A percentile compares a stretch with the other conserved stretches of the same genome.
phyloP scores from a whole-genome alignment of 2,113 vertebrate genomes.

The Centropus bengalensis region DNA sequence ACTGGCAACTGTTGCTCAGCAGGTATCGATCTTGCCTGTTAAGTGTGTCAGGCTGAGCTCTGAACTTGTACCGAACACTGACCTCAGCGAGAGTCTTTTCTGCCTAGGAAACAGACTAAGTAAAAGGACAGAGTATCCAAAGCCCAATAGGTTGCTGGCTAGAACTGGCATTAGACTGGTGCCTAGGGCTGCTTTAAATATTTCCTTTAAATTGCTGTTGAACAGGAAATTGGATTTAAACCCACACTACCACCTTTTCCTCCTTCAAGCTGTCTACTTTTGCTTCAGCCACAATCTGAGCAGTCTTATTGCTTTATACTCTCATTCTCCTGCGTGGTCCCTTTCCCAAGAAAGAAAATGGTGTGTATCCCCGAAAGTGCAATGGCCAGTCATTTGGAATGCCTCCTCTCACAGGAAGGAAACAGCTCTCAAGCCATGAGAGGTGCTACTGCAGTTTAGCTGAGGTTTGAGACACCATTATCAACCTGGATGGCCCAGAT shows the following conservation, averaged over 20 bases:
- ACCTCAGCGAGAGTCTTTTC: neutral
- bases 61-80: neutral
- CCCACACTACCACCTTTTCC: neutral
- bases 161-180: neutral
- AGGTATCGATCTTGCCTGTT: neutral
- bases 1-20: neutral
- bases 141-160: neutral
- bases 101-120: constrained; percentile 4
- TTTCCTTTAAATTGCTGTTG: constrained; percentile 1
- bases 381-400: neutral
- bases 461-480: neutral
- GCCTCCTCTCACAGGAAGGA: neutral
- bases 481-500: neutral
- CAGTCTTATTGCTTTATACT: neutral
- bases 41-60: neutral
- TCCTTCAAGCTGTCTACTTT: neutral
- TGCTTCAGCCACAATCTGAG: neutral
- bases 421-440: neutral
- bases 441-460: neutral
- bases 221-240: neutral
- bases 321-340: neutral
- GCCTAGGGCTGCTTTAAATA: neutral
- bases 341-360: neutral
- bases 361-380: neutral
- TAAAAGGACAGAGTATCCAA: constrained; percentile 3